Conservation (phyloP, 2,888 invertebrate genomes). For the Orthonevra nobilis region DNA sequence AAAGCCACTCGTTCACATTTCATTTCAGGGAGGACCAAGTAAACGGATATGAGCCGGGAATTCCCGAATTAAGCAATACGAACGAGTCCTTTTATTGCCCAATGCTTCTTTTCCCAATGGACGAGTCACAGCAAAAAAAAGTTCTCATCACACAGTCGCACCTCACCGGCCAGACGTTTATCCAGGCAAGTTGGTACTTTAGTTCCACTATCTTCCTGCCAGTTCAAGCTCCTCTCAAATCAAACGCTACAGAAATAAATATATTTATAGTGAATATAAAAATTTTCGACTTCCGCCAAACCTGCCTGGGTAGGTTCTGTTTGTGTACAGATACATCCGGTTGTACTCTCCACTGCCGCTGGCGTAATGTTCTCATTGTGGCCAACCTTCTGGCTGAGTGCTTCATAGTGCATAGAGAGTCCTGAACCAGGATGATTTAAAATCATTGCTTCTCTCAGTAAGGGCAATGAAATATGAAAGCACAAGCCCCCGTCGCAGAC, state of each 20-base stretch:
- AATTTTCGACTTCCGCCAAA: slow-evolving; percentile 38
- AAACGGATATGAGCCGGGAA: not conserved
- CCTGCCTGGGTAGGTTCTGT: slow-evolving; percentile 2
- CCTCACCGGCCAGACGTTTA: slow-evolving; percentile 35
- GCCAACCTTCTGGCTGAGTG: slow-evolving; percentile 23
- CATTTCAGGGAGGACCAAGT: not conserved
- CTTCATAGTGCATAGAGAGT: slow-evolving; percentile 19
- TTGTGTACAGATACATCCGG: slow-evolving; percentile 35
- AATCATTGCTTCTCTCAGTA: slow-evolving; percentile 20
- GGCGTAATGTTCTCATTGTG: slow-evolving; percentile 16
- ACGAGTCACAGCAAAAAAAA: slow-evolving; percentile 6
- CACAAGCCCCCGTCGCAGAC: not conserved
- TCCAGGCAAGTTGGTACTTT: slow-evolving; percentile 13
- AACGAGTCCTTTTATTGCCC: too few species aligned
- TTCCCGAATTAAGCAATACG: slow-evolving; percentile 39
- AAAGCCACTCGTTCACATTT: slow-evolving; percentile 5
- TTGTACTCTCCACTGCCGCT: not conserved
- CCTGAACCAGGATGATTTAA: slow-evolving; percentile 21
- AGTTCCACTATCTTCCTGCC: slow-evolving; percentile 2
- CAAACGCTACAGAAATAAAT: slow-evolving; percentile 34
- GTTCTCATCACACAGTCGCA: not conserved
- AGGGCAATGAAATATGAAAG: slow-evolving; percentile 12
- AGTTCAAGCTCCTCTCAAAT: not conserved
- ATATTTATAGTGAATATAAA: slow-evolving; percentile 37
- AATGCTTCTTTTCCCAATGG: too few species aligned